These are phyloP conservation scores for Geococcyx californianus DNA, from an alignment of 2,113 vertebrate species.

Conservation along the genomic window DNA sequence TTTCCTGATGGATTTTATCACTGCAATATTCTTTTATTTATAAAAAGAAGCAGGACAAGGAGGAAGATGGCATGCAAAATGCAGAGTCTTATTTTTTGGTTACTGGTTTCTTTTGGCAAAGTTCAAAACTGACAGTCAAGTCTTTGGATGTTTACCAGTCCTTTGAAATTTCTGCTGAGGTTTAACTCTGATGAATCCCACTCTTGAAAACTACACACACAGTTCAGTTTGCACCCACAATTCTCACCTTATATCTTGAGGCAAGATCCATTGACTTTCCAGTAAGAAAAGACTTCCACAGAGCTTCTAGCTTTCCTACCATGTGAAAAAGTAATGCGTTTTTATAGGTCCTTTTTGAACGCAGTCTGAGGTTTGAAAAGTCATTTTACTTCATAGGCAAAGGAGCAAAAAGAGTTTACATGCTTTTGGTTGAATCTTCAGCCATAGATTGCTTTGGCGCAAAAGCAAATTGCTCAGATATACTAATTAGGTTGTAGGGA, in stretches of 20 bases:
- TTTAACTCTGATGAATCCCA: background rate
- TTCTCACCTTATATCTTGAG: background rate
- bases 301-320: background rate
- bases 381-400: background rate
- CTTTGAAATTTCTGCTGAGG: conserved; percentile 23
- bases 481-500: background rate
- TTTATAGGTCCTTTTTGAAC: background rate
- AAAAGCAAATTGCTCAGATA: background rate
- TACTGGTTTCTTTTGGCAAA: background rate
- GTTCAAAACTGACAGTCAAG: background rate
- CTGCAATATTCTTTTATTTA: background rate
- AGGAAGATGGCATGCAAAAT: background rate
- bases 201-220: background rate
- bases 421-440: background rate
- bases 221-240: background rate
- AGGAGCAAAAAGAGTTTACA: background rate
- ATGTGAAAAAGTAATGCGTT: background rate
- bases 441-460: background rate
- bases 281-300: background rate
- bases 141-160: background rate
- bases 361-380: background rate
- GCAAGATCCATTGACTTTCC: background rate
- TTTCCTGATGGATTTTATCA: background rate
- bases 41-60: background rate
- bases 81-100: background rate